Base-by-base conservation (phyloP, 2,888 invertebrate species). In the Hololepta plana region DNA sequence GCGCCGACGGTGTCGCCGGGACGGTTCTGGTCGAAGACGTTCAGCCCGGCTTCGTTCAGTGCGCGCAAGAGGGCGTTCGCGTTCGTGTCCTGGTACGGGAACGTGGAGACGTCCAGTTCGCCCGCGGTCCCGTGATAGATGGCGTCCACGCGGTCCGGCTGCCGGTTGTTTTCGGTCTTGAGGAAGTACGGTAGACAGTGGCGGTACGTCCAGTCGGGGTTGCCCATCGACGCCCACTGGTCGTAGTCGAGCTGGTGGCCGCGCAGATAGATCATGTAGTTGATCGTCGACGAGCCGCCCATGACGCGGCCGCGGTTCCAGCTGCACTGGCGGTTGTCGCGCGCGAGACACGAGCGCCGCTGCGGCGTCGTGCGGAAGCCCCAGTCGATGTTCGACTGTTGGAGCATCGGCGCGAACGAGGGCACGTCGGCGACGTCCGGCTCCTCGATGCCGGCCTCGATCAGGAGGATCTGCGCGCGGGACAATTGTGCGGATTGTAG, bases 171-270 rank as follows among this genome's bases (percentile, higher is more conserved):
- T 51, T 72, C 72, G 0, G 70, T 59, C 49, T 71, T 72, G 28
- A 62, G 66, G 46, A 72, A 80, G 44, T 77, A 80, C 0, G 73
- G 73, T 9, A 79, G 52, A 1, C 71, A 68, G 35, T 70, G 64
- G 23, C 53, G 44, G 41, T 62, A 72, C 27, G 62, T 63, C 72
- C 72, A 72, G 4, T 69, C 72, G 26, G 54, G 51, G 38, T 70
- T 71, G 2, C 67, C 73, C 20, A 61, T 44, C 14, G 57, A 55
- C 7, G 62, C 67, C 75, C 75, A 75, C 25, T 58, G 55, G 37
- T 72, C 68, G 43, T 69, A 75, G 43, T 73, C 72, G 24, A 55
- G 45, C 17, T 55, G 61, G 33, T 62, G 60, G 0, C 68, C 69
- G 41, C 69, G 49, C 32, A 64, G 62, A 45, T 69, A 70, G n/a